phyloP scores from a whole-genome alignment of 64 coral and sea anemone species.

The Dendronephthya gigantea region DNA sequence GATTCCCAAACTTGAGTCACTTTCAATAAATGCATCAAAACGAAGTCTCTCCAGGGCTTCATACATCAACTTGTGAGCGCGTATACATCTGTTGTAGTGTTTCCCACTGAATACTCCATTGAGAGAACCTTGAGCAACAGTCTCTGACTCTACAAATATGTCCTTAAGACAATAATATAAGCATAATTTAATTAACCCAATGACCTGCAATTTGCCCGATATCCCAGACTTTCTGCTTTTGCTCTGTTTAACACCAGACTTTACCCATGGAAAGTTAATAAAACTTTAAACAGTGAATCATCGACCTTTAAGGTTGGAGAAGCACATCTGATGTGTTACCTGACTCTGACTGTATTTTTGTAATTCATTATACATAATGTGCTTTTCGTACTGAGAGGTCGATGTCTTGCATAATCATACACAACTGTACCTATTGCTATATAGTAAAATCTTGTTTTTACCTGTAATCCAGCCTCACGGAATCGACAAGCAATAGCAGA shows the following conservation, averaged over 20 bases:
- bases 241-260: not conserved
- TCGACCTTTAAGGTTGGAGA: not conserved
- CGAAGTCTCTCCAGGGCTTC: slow-evolving; percentile 16
- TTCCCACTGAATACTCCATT: not conserved
- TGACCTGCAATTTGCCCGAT: not conserved
- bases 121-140: not conserved
- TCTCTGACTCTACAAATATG: not conserved
- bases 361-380: no score
- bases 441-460: not conserved
- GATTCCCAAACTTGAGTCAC: not conserved
- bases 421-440: no score
- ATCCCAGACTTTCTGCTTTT: not conserved
- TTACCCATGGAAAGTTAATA: not conserved
- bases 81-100: slow-evolving; percentile 9
- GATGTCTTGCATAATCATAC: not conserved
- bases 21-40: slow-evolving; percentile 4
- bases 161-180: not conserved
- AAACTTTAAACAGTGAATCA: not conserved
- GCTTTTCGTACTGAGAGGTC: no score
- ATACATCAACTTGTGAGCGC: not conserved
- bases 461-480: not conserved
- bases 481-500: not conserved
- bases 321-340: no score
- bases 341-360: no score
- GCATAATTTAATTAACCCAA: not conserved